Percentiles rank a stretch among this genome's conserved stretches.
Evolutionary conservation across 2,888 invertebrate genomes (phyloP).

Genomic region (Phyto melanocephala): DNA sequence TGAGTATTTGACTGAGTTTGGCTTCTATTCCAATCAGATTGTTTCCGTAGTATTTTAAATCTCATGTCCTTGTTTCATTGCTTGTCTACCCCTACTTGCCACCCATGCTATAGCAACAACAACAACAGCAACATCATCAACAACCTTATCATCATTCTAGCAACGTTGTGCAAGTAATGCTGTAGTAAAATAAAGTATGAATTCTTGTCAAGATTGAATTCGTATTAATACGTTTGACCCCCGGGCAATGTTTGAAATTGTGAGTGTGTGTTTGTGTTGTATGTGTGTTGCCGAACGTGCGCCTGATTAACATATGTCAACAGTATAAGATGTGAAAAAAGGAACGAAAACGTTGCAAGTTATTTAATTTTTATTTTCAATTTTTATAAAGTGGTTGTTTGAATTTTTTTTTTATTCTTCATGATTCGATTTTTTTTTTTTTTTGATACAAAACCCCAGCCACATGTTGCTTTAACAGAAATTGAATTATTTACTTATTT

Average conservation of each 20-base stretch:
- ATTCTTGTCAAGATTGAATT: slow-evolving; percentile 73
- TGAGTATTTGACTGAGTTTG: slow-evolving; percentile 53
- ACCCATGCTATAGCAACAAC: background rate
- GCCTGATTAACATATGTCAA: slow-evolving; percentile 79
- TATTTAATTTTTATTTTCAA: background rate
- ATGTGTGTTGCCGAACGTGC: slow-evolving; percentile 70
- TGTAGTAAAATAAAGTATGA: slow-evolving; percentile 17
- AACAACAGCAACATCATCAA: background rate
- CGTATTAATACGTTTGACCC: slow-evolving; percentile 78
- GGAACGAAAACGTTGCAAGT: background rate
- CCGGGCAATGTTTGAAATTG: slow-evolving; percentile 67
- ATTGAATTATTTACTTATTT: slow-evolving; percentile 76
- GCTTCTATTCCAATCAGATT: slow-evolving; percentile 77
- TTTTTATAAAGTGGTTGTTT: slow-evolving; percentile 35
- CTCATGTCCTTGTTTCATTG: slow-evolving; percentile 42
- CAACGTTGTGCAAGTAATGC: slow-evolving; percentile 45
- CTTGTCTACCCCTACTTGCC: background rate
- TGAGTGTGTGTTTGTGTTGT: slow-evolving; percentile 51
- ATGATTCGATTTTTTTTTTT: background rate
- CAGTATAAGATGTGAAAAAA: slow-evolving; percentile 73
- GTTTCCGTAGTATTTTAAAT: slow-evolving; percentile 70
- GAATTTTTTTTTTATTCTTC: slow-evolving; percentile 23
- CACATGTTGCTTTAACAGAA: slow-evolving; percentile 61
- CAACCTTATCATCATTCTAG: slow-evolving; percentile 13
- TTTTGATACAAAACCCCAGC: background rate